phyloP scores from a whole-genome alignment of 1,140 invertebrate species.

The Nasonia longicornis region DNA sequence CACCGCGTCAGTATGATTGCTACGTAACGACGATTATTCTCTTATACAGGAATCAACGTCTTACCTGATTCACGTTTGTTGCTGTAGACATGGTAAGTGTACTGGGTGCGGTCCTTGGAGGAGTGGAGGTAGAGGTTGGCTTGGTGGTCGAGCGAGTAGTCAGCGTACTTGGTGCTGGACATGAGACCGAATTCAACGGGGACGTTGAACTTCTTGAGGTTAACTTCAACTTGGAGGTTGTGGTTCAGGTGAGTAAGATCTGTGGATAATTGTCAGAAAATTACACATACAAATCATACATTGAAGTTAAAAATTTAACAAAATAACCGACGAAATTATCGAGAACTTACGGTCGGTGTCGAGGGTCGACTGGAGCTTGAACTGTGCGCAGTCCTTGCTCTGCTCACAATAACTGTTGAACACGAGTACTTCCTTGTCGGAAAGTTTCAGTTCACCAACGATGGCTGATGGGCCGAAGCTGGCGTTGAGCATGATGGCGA shows the following conservation, averaged over 20 bases:
- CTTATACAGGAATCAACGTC: neutral
- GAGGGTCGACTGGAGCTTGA: slow-evolving; percentile 76
- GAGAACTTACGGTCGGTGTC: slow-evolving; percentile 67
- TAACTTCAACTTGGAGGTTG: slow-evolving; percentile 72
- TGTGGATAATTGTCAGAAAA: slow-evolving; percentile 43
- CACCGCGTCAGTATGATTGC: neutral
- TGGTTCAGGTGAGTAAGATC: slow-evolving; percentile 66
- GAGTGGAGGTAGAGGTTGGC: slow-evolving; percentile 78
- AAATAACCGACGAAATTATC: neutral
- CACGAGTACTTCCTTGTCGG: slow-evolving; percentile 77
- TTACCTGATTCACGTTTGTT: slow-evolving; percentile 71
- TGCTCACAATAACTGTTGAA: slow-evolving; percentile 81
- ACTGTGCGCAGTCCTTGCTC: slow-evolving; percentile 80
- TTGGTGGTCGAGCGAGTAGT: slow-evolving; percentile 73
- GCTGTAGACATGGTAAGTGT: slow-evolving; percentile 75
- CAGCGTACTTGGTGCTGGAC: slow-evolving; percentile 72
- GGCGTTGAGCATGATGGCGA: slow-evolving; percentile 68
- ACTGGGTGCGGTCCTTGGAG: slow-evolving; percentile 75
- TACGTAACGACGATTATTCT: neutral
- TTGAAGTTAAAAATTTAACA: slow-evolving; percentile 2
- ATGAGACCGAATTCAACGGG: slow-evolving; percentile 79
- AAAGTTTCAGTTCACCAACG: slow-evolving; percentile 75
- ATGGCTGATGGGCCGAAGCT: slow-evolving; percentile 70
- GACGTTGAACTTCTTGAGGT: slow-evolving; percentile 78
- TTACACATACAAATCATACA: neutral